Percentiles rank a stretch among this genome's conserved stretches.
Conservation (phyloP, 2,113 vertebrate genomes). For the Xenus cinereus region DNA sequence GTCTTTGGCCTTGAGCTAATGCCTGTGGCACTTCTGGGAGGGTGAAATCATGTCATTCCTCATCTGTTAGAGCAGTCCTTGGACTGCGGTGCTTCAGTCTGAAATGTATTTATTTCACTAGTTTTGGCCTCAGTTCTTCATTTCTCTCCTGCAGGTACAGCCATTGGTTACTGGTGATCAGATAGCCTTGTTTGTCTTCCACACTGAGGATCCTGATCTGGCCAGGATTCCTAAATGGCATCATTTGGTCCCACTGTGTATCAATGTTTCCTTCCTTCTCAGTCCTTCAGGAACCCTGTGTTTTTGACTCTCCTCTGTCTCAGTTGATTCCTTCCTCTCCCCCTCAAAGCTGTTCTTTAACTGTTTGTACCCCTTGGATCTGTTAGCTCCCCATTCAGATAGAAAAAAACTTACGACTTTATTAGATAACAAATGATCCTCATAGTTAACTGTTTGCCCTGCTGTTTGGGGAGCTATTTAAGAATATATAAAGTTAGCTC, state of each 20-base stretch:
- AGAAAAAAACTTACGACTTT: background rate
- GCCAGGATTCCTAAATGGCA: background rate
- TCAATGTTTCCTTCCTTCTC: background rate
- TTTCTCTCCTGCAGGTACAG: background rate
- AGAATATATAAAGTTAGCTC: background rate
- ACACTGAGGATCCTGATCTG: background rate
- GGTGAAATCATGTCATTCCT: constrained; percentile 27
- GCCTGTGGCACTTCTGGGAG: background rate
- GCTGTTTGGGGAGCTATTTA: background rate
- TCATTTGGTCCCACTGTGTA: background rate
- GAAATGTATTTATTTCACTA: background rate
- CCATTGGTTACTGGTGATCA: background rate
- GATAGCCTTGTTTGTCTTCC: background rate
- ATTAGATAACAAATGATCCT: background rate
- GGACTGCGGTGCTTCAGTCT: background rate
- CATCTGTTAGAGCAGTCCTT: constrained; percentile 8
- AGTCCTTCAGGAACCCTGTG: background rate
- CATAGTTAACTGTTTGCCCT: background rate
- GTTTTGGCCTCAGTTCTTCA: background rate
- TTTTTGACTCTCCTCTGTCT: background rate
- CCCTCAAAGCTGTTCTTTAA: background rate
- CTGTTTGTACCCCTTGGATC: background rate
- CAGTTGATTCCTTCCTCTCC: background rate
- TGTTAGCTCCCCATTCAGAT: background rate
- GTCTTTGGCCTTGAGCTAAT: background rate